phyloP scores from a whole-genome alignment of 2,888 invertebrate species.

The Drosophila kuntzei region DNA sequence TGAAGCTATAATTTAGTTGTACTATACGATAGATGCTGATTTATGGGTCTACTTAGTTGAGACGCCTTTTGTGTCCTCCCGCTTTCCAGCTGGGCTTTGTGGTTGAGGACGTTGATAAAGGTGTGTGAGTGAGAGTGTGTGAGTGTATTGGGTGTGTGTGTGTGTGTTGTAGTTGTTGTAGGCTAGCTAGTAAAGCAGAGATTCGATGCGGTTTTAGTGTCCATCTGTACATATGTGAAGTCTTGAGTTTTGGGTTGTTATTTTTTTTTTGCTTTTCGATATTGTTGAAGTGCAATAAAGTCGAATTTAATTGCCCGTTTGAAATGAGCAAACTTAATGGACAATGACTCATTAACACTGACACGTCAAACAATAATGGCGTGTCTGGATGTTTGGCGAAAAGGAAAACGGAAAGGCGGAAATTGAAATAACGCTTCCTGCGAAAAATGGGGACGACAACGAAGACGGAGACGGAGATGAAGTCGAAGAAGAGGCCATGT shows the following conservation, averaged over 20 bases:
- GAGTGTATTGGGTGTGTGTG: slow-evolving; percentile 15
- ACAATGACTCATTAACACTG: slow-evolving; percentile 84
- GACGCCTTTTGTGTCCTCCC: slow-evolving; percentile 14
- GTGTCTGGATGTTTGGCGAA: slow-evolving; percentile 69
- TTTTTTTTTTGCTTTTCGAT: not conserved
- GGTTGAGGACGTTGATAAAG: slow-evolving; percentile 16
- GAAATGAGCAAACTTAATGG: slow-evolving; percentile 81
- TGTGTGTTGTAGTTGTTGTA: slow-evolving; percentile 7
- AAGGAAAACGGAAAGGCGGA: slow-evolving; percentile 75
- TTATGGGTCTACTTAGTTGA: slow-evolving; percentile 57
- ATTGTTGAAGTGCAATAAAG: slow-evolving; percentile 81
- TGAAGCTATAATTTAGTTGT: slow-evolving; percentile 35
- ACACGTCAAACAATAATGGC: slow-evolving; percentile 82
- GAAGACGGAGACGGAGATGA: slow-evolving; percentile 21
- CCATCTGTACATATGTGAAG: slow-evolving; percentile 36
- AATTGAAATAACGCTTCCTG: slow-evolving; percentile 81
- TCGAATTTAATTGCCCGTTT: slow-evolving; percentile 80
- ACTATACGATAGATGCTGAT: slow-evolving; percentile 40
- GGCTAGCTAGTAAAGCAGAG: slow-evolving; percentile 25
- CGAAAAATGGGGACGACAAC: slow-evolving; percentile 48
- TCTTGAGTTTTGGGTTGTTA: slow-evolving; percentile 2
- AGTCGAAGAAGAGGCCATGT: slow-evolving; percentile 35
- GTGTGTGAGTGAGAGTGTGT: slow-evolving; percentile 9
- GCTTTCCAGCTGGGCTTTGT: not conserved
- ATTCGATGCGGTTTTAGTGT: slow-evolving; percentile 66